These are phyloP conservation scores for Trichogramma dendrolimi DNA, from an alignment of 2,888 invertebrate genomes.

Conservation along the genomic window DNA sequence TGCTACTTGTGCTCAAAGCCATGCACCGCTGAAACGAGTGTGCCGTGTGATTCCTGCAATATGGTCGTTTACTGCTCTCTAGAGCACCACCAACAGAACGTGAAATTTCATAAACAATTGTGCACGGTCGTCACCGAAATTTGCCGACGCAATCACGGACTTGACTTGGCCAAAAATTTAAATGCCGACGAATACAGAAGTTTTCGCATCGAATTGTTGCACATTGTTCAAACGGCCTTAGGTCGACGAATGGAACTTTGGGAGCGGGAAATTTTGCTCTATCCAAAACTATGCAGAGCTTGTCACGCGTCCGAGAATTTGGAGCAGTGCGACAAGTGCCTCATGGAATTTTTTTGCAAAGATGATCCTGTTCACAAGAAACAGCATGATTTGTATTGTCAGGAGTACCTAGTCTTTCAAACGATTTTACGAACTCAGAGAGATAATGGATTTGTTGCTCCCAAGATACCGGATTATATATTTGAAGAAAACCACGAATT, in stretches of 20 bases:
- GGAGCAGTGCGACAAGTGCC: slow-evolving; percentile 58
- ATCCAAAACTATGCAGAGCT: slow-evolving; percentile 61
- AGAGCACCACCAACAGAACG: slow-evolving; percentile 61
- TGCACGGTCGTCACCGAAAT: slow-evolving; percentile 62
- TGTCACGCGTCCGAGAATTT: slow-evolving; percentile 57
- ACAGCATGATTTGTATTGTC: slow-evolving; percentile 62
- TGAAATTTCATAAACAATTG: slow-evolving; percentile 58
- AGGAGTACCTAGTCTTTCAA: slow-evolving; percentile 60
- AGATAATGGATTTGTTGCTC: slow-evolving; percentile 56
- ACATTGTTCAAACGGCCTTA: slow-evolving; percentile 59
- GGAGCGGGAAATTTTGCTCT: slow-evolving; percentile 67
- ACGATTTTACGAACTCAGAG: slow-evolving; percentile 61
- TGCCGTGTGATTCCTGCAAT: slow-evolving; percentile 56
- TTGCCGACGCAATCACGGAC: slow-evolving; percentile 58
- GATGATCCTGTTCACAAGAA: slow-evolving; percentile 53
- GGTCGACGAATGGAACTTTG: slow-evolving; percentile 60
- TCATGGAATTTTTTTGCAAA: slow-evolving; percentile 58
- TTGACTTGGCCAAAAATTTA: slow-evolving; percentile 53
- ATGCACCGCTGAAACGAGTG: slow-evolving; percentile 14
- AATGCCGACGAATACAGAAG: slow-evolving; percentile 61
- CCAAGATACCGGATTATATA: slow-evolving; percentile 58
- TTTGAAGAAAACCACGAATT: slow-evolving; percentile 40
- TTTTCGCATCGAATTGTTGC: slow-evolving; percentile 61
- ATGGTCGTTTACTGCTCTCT: slow-evolving; percentile 64
- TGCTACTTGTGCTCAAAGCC: slow-evolving; percentile 51